These are phyloP conservation scores for Aplocera efformata DNA, from an alignment of 2,888 invertebrate species.

Conservation along the genomic window DNA sequence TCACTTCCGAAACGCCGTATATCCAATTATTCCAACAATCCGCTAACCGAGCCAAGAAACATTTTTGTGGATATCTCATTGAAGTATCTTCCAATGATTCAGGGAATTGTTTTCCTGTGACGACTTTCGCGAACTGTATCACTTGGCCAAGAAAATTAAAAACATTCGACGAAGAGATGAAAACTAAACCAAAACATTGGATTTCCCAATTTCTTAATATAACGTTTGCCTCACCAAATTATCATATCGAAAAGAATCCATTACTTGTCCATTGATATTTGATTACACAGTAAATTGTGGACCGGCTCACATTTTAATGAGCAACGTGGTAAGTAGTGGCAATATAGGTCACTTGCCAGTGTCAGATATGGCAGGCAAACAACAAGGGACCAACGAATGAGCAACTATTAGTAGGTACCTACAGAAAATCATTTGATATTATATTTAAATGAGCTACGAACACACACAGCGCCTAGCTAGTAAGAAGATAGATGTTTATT, in stretches of 20 bases:
- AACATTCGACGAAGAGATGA: conserved; percentile 24
- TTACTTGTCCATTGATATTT: conserved; percentile 8
- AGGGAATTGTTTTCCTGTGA: conserved; percentile 44
- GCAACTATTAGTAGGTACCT: conserved; percentile 20
- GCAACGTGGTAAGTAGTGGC: conserved; percentile 33
- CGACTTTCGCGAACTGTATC: conserved; percentile 38
- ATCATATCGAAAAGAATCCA: background rate
- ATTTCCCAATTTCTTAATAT: conserved; percentile 19
- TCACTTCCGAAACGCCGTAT: conserved; percentile 49
- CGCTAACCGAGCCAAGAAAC: conserved; percentile 59
- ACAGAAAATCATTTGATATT: conserved; percentile 14
- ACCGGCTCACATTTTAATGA: conserved; percentile 18
- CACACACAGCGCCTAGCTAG: background rate
- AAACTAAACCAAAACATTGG: conserved; percentile 9
- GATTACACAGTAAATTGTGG: conserved; percentile 11
- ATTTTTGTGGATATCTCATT: conserved; percentile 48
- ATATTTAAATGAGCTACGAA: background rate
- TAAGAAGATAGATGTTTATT: no score
- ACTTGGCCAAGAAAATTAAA: conserved; percentile 37
- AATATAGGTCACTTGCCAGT: conserved; percentile 43
- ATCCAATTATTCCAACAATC: conserved; percentile 62
- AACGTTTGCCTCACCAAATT: conserved; percentile 10
- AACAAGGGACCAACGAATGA: conserved; percentile 35
- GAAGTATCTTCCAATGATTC: conserved; percentile 20
- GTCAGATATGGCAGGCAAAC: conserved; percentile 28